Percentiles rank a stretch among this genome's conserved stretches.
Evolutionary conservation across 2,888 invertebrate genomes (phyloP).

Genomic region (Leucozona laternaria): DNA sequence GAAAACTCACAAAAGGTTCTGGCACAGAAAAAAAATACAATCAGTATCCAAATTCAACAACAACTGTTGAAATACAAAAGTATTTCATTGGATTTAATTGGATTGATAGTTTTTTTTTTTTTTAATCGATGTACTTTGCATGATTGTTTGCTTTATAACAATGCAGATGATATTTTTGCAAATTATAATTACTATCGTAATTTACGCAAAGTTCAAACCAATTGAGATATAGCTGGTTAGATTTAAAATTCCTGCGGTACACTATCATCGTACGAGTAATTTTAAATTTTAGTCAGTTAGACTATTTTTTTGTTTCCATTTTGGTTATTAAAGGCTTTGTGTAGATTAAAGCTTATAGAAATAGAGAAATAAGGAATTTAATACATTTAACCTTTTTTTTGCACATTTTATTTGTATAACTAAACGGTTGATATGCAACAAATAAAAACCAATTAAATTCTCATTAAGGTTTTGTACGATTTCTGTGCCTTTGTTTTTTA

Average conservation of each 20-base stretch:
- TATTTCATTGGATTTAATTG: slow-evolving; percentile 16
- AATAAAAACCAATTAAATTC: too few species aligned
- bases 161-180: neutral
- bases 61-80: slow-evolving; percentile 10
- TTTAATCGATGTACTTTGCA: neutral
- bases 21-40: too few species aligned
- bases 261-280: neutral
- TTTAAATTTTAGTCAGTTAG: neutral
- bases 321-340: neutral
- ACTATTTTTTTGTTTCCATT: neutral
- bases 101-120: slow-evolving; percentile 3
- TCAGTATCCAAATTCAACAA: too few species aligned
- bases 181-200: neutral
- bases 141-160: neutral
- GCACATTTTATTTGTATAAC: too few species aligned
- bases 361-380: too few species aligned
- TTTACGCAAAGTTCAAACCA: neutral
- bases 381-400: too few species aligned
- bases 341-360: neutral
- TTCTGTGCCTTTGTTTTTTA: too few species aligned
- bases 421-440: too few species aligned
- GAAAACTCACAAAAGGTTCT: neutral
- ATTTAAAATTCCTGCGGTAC: neutral
- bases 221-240: neutral
- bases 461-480: too few species aligned